Conservation (phyloP, 1,140 invertebrate genomes). For the Papilio polytes region DNA sequence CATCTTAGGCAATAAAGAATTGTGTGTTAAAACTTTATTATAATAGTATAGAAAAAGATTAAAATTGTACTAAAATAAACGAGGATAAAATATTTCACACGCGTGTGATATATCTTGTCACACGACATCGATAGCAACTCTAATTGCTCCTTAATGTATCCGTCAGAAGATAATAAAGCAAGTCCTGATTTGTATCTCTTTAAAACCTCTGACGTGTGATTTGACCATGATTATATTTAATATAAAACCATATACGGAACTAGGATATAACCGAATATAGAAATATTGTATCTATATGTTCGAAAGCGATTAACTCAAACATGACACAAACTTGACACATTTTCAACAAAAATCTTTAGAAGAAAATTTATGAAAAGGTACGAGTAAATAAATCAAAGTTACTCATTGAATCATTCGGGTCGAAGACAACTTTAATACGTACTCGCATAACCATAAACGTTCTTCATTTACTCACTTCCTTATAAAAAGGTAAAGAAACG, state of each 20-base stretch:
- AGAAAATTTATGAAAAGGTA: background rate
- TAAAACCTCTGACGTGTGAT: background rate
- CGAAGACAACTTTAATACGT: background rate
- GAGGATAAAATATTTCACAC: background rate
- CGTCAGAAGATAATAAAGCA: background rate
- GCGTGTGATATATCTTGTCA: background rate
- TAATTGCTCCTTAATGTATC: conserved; percentile 12
- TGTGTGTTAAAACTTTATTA: no score
- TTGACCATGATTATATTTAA: background rate
- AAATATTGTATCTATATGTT: no score
- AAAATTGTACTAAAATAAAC: background rate
- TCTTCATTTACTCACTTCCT: conserved; percentile 25
- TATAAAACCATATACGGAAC: background rate
- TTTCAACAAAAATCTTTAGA: background rate
- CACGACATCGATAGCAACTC: background rate
- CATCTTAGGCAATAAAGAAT: no score
- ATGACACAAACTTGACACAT: background rate
- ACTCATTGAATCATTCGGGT: background rate
- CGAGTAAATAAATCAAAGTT: background rate
- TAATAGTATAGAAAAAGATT: no score
- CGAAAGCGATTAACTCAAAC: background rate
- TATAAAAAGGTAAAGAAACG: conserved; percentile 21
- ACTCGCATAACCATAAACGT: conserved; percentile 1
- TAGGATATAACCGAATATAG: no score
- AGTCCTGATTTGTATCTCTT: conserved; percentile 15